Conservation (phyloP, 2,797 vertebrate genomes). For the Atherinosoma microstoma region DNA sequence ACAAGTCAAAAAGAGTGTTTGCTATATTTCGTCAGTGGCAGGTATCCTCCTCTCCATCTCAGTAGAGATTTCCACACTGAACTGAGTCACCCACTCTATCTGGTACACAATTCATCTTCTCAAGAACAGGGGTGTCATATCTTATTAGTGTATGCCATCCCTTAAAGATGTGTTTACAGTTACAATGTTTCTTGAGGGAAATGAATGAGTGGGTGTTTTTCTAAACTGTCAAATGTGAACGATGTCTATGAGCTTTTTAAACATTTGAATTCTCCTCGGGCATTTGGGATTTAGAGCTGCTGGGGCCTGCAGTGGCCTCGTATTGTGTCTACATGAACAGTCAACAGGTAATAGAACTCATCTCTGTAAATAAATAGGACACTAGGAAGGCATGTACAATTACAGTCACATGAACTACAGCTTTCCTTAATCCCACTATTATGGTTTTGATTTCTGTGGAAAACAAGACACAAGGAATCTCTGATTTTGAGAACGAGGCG, state of each 20-base stretch:
- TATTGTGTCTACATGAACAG: conserved; percentile 6
- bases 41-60: conserved; percentile 81
- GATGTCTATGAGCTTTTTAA: conserved; percentile 26
- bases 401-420: conserved; percentile 37
- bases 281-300: conserved; percentile 26
- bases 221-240: conserved; percentile 61
- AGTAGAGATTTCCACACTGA: conserved; percentile 64
- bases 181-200: conserved; percentile 34
- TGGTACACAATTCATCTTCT: conserved; percentile 48
- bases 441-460: conserved; percentile 44
- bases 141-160: conserved; percentile 42
- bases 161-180: conserved; percentile 55
- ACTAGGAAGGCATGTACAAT: conserved; percentile 12
- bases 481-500: conserved; percentile 34
- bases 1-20: conserved; percentile 94
- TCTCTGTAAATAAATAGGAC: conserved; percentile 14
- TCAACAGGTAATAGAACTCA: conserved; percentile 21
- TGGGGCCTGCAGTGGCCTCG: background rate
- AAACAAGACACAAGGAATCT: conserved; percentile 23
- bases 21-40: conserved; percentile 95
- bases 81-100: conserved; percentile 44
- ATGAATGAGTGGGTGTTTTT: conserved; percentile 15
- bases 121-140: conserved; percentile 46
- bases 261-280: conserved; percentile 29
- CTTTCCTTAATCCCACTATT: conserved; percentile 8